phyloP scores from a whole-genome alignment of 1,140 invertebrate species.

The Zaprionus ghesquierei region DNA sequence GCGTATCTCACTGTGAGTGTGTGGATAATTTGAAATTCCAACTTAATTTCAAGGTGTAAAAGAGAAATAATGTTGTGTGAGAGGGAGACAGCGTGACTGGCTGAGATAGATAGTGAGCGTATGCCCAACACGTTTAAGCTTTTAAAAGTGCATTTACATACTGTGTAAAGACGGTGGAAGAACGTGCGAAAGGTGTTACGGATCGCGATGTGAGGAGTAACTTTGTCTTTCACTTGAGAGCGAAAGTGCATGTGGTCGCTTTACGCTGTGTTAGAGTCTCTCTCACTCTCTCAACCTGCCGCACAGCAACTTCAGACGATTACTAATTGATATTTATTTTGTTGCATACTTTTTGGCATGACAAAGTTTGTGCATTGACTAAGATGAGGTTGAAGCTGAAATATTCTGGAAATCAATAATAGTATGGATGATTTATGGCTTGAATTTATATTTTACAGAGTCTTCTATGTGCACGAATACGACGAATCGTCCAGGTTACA shows the following conservation, averaged over 20 bases:
- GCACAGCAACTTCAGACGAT: slow-evolving; percentile 20
- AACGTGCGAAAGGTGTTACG: too few relatives aligned
- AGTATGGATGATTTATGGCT: neutral
- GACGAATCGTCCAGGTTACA: too few relatives aligned
- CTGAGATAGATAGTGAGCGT: slow-evolving; percentile 13
- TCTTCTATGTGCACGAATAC: too few relatives aligned
- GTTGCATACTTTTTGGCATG: neutral
- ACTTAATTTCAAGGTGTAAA: slow-evolving; percentile 61
- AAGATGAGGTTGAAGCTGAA: neutral
- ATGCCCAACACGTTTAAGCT: slow-evolving; percentile 72
- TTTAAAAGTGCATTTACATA: slow-evolving; percentile 62
- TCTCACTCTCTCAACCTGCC: neutral
- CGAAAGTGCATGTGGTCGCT: slow-evolving; percentile 34
- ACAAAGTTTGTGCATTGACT: neutral
- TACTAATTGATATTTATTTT: slow-evolving; percentile 76
- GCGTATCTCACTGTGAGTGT: slow-evolving; percentile 25
- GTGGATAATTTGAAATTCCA: slow-evolving; percentile 72
- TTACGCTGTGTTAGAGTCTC: neutral
- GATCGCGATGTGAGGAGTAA: neutral
- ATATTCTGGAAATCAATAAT: neutral
- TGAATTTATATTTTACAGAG: too few relatives aligned
- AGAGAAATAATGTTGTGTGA: neutral
- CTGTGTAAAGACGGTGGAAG: neutral
- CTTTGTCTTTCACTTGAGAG: slow-evolving; percentile 29
- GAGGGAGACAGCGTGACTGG: neutral